phyloP scores from a whole-genome alignment of 1,140 invertebrate species.

The Musca vetustissima region DNA sequence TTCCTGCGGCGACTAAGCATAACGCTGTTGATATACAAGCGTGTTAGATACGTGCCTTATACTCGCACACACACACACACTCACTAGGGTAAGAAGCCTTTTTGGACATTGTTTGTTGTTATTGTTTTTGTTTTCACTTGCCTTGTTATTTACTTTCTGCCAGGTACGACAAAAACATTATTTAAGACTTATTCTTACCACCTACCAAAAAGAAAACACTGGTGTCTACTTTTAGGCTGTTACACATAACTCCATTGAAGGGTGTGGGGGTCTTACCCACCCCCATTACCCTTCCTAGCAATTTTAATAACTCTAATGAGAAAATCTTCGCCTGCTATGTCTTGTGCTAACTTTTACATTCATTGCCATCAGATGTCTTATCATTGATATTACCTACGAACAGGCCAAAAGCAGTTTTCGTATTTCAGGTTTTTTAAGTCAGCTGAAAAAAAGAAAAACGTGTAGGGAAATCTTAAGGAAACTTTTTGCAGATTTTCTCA shows the following conservation, averaged over 20 bases:
- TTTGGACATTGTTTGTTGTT: no score
- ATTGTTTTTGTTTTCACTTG: no score
- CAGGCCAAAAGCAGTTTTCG: not conserved
- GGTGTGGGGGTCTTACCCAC: no score
- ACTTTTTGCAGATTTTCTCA: constrained; percentile 2
- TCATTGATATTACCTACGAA: constrained; percentile 1
- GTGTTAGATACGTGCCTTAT: no score
- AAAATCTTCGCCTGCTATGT: constrained; percentile 10
- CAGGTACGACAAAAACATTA: no score
- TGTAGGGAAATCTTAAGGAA: not conserved
- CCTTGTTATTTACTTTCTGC: no score
- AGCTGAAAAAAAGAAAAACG: no score
- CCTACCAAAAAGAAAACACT: constrained; percentile 5
- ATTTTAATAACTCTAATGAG: constrained; percentile 22
- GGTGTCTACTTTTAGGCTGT: constrained; percentile 25
- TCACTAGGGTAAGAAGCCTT: no score
- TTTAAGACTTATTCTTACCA: not conserved
- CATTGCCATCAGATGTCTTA: constrained; percentile 15
- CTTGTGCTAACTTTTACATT: constrained; percentile 6
- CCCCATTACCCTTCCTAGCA: not conserved
- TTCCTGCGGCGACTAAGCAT: constrained; percentile 46
- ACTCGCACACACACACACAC: no score
- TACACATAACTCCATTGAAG: not conserved
- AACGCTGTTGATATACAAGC: constrained; percentile 13
- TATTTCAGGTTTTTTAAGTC: not conserved